phyloP scores from a whole-genome alignment of 2,888 invertebrate species.

The Dorcus parallelipipedus region DNA sequence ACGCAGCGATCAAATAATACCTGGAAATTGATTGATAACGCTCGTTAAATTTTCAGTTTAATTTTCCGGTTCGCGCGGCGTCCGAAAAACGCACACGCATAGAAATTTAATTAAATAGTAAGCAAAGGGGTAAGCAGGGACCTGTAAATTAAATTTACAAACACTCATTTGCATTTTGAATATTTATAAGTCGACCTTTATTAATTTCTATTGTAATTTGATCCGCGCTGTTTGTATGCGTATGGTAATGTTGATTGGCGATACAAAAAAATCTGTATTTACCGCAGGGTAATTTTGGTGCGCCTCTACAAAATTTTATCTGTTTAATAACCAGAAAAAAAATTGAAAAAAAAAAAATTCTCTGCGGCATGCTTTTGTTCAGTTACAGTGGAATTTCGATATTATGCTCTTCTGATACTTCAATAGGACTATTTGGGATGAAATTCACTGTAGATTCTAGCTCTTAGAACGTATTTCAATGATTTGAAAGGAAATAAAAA shows the following conservation, averaged over 20 bases:
- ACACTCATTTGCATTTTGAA: conserved; percentile 29
- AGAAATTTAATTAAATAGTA: conserved; percentile 30
- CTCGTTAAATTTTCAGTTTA: conserved; percentile 7
- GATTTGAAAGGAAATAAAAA: too few relatives aligned
- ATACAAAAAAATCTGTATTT: background rate
- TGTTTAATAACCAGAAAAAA: too few relatives aligned
- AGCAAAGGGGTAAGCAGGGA: conserved; percentile 26
- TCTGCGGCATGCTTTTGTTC: too few relatives aligned
- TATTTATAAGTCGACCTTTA: conserved; percentile 31
- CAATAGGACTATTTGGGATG: too few relatives aligned
- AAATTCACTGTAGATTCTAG: too few relatives aligned
- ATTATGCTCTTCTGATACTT: too few relatives aligned
- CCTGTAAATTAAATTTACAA: conserved; percentile 33
- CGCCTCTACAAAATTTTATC: too few relatives aligned
- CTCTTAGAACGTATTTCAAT: too few relatives aligned
- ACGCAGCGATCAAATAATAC: background rate
- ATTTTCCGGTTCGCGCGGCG: conserved; percentile 2
- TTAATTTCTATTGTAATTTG: conserved; percentile 31
- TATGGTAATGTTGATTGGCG: background rate
- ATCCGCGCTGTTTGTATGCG: conserved; percentile 20
- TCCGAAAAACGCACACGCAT: conserved; percentile 20
- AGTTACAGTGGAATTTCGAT: too few relatives aligned
- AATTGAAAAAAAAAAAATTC: too few relatives aligned
- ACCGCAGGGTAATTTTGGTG: too few relatives aligned
- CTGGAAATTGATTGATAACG: conserved; percentile 5